Conservation (phyloP, 92 coral and sea anemone genomes). For the Heteractis magnifica region DNA sequence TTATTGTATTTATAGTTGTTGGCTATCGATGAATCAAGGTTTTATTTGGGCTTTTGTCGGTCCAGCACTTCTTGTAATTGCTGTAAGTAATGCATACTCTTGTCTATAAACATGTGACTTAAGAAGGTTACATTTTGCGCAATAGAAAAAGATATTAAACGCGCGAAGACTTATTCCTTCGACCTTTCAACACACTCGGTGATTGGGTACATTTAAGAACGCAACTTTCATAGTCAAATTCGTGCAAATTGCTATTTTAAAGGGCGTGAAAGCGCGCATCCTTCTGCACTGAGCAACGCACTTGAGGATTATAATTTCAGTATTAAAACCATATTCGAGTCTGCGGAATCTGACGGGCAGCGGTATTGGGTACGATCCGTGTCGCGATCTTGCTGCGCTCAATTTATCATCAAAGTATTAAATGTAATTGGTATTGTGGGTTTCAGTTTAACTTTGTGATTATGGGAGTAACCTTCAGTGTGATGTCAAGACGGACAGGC, state of each 20-base stretch:
- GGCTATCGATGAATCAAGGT: constrained; percentile 89
- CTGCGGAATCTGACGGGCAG: too few species aligned
- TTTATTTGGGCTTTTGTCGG: constrained; percentile 98
- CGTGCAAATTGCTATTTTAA: too few species aligned
- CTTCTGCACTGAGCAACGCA: too few species aligned
- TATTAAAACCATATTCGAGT: too few species aligned
- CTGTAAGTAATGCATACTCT: constrained; percentile 55
- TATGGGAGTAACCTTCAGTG: constrained; percentile 73
- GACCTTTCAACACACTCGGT: too few species aligned
- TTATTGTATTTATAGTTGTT: constrained; percentile 60
- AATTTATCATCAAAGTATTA: background rate
- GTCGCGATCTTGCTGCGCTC: background rate
- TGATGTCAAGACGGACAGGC: constrained; percentile 74
- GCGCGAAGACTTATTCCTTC: background rate
- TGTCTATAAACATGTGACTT: background rate
- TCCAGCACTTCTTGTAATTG: constrained; percentile 81
- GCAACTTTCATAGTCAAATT: too few species aligned
- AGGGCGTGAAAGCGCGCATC: too few species aligned
- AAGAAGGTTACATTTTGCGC: background rate
- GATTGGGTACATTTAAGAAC: too few species aligned
- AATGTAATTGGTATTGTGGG: background rate
- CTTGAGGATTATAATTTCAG: too few species aligned
- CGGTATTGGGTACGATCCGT: too few species aligned
- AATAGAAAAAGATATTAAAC: background rate
- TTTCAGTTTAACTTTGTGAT: constrained; percentile 74